These are phyloP conservation scores for Parnassius glacialis DNA, from an alignment of 2,888 invertebrate genomes.

Conservation along the genomic window DNA sequence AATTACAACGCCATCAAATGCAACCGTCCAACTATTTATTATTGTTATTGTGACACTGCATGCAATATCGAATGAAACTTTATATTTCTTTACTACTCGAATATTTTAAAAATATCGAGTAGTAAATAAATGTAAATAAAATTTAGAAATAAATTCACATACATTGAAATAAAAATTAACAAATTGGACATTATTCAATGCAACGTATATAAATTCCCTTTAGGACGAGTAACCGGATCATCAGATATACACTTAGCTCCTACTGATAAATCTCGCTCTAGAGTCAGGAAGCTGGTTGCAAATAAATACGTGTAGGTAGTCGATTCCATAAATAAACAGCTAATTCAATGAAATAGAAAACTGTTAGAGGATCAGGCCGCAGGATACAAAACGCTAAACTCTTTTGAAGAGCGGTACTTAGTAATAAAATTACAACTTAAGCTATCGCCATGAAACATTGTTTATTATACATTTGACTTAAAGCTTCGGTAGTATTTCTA, in stretches of 20 bases:
- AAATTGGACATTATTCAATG: no score
- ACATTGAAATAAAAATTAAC: no score
- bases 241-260: constrained; percentile 3
- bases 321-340: constrained; percentile 32
- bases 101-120: neutral
- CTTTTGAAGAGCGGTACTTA: constrained; percentile 22
- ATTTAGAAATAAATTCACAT: no score
- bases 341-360: constrained; percentile 16
- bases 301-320: constrained; percentile 31
- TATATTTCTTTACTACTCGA: neutral
- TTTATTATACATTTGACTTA: constrained; percentile 15
- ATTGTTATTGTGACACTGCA: neutral
- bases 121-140: no score
- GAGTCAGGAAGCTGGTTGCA: constrained; percentile 34
- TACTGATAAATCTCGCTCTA: constrained; percentile 31
- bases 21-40: constrained; percentile 35
- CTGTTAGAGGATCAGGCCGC: constrained; percentile 15
- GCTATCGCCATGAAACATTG: constrained; percentile 4
- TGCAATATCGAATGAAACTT: neutral
- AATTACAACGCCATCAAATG: constrained; percentile 28
- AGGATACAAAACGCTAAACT: constrained; percentile 8
- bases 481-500: constrained; percentile 12
- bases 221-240: constrained; percentile 5
- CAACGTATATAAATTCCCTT: no score
- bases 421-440: constrained; percentile 4